Conservation (phyloP, 2,888 invertebrate species). For the Mactromeris polynyma region DNA sequence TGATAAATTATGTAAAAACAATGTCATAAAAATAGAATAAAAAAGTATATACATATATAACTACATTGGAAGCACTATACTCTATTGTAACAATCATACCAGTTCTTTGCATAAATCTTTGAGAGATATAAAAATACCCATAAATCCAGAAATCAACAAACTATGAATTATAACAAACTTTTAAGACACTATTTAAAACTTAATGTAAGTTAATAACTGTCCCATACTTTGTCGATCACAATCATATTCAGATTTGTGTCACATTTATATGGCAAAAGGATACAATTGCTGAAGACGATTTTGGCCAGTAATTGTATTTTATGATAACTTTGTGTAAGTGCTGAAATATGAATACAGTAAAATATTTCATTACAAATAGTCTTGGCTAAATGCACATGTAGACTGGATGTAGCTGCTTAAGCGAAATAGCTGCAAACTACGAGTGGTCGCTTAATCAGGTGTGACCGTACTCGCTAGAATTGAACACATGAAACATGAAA, state of each 20-base stretch:
- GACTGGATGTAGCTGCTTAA: neutral
- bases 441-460: neutral
- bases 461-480: neutral
- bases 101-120: conserved; percentile 28
- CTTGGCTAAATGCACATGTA: too few species aligned
- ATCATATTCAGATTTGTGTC: neutral
- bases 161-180: neutral
- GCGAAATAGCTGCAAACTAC: neutral
- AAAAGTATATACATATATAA: conserved; percentile 26
- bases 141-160: conserved; percentile 13
- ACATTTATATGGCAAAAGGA: too few species aligned
- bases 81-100: conserved; percentile 8
- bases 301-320: too few species aligned
- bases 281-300: too few species aligned
- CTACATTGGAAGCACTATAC: conserved; percentile 36
- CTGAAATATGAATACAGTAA: too few species aligned
- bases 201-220: neutral
- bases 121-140: conserved; percentile 25
- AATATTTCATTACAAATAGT: too few species aligned
- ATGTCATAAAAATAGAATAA: conserved; percentile 46
- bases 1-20: conserved; percentile 46
- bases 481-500: neutral
- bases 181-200: neutral
- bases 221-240: neutral
- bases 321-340: too few species aligned